Percentiles rank a stretch among this genome's conserved stretches.
phyloP scores from a whole-genome alignment of 2,888 invertebrate species.

The Drosophila subsilvestris region DNA sequence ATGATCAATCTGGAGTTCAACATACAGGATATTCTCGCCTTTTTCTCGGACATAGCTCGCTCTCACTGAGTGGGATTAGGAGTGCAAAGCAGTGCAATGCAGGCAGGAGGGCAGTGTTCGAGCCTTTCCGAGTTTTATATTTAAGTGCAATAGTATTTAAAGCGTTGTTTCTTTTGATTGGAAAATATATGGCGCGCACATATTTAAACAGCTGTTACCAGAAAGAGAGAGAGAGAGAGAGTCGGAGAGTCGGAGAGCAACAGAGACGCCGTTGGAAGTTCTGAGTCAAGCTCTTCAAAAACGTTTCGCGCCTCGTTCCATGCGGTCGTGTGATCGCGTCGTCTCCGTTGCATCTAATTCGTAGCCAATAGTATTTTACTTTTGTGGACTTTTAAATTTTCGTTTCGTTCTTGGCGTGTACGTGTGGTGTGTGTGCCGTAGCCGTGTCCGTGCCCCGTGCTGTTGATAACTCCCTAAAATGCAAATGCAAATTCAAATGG shows the following conservation, averaged over 20 bases:
- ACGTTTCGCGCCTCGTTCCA: conserved; percentile 50
- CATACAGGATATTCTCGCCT: conserved; percentile 96
- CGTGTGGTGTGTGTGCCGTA: conserved; percentile 48
- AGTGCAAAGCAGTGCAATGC: neutral
- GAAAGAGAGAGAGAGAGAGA: neutral
- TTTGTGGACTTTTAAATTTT: conserved; percentile 56
- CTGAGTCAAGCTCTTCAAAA: conserved; percentile 43
- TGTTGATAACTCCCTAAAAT: conserved; percentile 51
- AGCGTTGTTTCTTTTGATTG: conserved; percentile 47
- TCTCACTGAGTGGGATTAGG: conserved; percentile 88
- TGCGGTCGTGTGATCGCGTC: conserved; percentile 47
- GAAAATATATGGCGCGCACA: conserved; percentile 37
- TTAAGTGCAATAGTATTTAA: conserved; percentile 82
- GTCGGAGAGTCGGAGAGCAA: conserved; percentile 21
- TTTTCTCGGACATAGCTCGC: conserved; percentile 99
- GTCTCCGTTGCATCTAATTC: neutral
- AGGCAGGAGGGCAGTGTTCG: neutral
- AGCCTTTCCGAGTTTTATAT: conserved; percentile 54
- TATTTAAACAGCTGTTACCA: conserved; percentile 23
- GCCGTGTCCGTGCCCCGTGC: conserved; percentile 29
- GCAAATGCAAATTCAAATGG: conserved; percentile 64
- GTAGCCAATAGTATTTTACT: conserved; percentile 27
- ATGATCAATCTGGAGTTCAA: conserved; percentile 97
- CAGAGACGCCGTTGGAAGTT: neutral
- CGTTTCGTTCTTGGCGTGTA: conserved; percentile 30